phyloP scores from a whole-genome alignment of 2,888 invertebrate genomes.

The Chalcis sispes region DNA sequence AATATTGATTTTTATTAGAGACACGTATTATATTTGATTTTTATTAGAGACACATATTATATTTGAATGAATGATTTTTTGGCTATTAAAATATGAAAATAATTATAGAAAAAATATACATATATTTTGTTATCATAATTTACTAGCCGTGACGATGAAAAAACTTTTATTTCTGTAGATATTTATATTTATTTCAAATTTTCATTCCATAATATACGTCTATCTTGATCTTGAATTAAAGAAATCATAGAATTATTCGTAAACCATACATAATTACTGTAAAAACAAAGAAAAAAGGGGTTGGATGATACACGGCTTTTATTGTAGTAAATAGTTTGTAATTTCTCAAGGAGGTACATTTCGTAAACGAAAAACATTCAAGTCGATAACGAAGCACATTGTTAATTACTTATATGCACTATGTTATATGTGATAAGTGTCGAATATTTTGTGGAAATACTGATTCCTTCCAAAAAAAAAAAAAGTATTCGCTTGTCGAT shows the following conservation, averaged over 20 bases:
- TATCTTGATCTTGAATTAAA: slow-evolving; percentile 29
- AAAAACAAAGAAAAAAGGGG: slow-evolving; percentile 10
- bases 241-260: slow-evolving; percentile 45
- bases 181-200: not conserved
- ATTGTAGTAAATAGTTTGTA: slow-evolving; percentile 45
- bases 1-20: no score
- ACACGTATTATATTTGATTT: no score
- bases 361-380: slow-evolving; percentile 52
- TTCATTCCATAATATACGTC: slow-evolving; percentile 22
- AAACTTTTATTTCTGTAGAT: slow-evolving; percentile 1
- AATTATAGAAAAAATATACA: no score
- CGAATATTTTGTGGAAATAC: slow-evolving; percentile 35
- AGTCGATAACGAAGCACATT: slow-evolving; percentile 45
- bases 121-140: no score
- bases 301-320: slow-evolving; percentile 41
- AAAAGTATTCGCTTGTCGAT: slow-evolving; percentile 43
- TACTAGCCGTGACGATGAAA: no score
- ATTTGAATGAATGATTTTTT: no score
- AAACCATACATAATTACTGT: slow-evolving; percentile 17
- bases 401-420: slow-evolving; percentile 44
- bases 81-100: no score
- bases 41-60: no score
- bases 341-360: slow-evolving; percentile 51
- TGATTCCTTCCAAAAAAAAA: slow-evolving; percentile 29
- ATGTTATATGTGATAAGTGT: slow-evolving; percentile 47